Conservation (phyloP, 2,797 vertebrate species). For the Helicolenus hilgendorfi region DNA sequence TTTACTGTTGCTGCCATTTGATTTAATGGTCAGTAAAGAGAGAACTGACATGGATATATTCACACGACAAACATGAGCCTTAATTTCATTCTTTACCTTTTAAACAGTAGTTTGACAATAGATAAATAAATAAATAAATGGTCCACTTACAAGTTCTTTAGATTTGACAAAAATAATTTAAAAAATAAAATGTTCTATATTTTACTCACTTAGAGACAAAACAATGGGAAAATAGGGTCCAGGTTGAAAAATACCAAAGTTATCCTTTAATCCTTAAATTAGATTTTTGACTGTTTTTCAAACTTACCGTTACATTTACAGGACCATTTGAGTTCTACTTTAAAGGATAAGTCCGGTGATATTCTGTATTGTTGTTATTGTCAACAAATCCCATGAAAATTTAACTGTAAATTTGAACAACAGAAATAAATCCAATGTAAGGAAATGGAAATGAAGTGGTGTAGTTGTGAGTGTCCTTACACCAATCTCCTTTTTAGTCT, state of each 20-base stretch:
- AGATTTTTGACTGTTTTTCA: no score
- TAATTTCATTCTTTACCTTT: background rate
- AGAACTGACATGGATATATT: background rate
- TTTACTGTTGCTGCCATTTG: slow-evolving; percentile 22
- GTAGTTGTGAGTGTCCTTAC: slow-evolving; percentile 85
- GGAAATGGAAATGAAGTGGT: background rate
- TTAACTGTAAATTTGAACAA: background rate
- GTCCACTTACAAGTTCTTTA: background rate
- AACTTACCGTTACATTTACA: no score
- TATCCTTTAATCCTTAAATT: no score
- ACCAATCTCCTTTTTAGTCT: slow-evolving; percentile 91
- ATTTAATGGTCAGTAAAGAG: slow-evolving; percentile 11
- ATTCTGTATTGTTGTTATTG: no score
- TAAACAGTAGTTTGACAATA: background rate
- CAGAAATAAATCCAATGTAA: background rate
- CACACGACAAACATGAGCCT: background rate
- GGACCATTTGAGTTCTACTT: no score
- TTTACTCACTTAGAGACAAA: no score
- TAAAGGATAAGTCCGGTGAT: no score
- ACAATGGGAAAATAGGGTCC: no score
- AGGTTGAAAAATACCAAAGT: no score
- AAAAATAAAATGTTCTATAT: background rate
- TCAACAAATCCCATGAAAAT: background rate
- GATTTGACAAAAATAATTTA: background rate
- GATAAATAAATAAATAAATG: background rate